phyloP scores from a whole-genome alignment of 1,140 invertebrate genomes.

The Lysiphlebus fabarum region DNA sequence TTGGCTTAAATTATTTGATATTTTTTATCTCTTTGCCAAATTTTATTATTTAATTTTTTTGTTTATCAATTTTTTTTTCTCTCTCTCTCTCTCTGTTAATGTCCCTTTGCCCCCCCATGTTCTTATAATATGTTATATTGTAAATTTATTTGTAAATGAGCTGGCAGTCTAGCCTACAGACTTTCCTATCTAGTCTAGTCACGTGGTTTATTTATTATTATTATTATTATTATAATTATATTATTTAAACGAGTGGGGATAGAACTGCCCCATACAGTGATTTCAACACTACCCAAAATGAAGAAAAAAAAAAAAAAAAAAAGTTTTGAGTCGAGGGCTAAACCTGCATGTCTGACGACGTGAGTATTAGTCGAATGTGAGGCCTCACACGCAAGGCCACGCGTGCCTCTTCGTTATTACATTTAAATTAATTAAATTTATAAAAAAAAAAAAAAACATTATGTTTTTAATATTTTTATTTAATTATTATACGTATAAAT shows the following conservation, averaged over 20 bases:
- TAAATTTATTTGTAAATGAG: too few relatives aligned
- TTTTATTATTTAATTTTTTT: too few relatives aligned
- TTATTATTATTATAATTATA: too few relatives aligned
- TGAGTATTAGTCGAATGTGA: slow-evolving; percentile 30
- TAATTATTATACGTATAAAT: too few relatives aligned
- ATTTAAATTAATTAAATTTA: neutral
- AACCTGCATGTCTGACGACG: slow-evolving; percentile 8
- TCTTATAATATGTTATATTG: neutral
- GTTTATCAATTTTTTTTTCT: too few relatives aligned
- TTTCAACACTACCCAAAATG: slow-evolving; percentile 9
- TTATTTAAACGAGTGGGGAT: slow-evolving; percentile 26
- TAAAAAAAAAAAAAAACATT: too few relatives aligned
- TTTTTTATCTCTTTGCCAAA: too few relatives aligned
- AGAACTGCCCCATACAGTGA: slow-evolving; percentile 24
- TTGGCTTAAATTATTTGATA: too few relatives aligned
- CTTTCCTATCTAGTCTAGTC: neutral
- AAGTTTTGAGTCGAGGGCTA: slow-evolving; percentile 3
- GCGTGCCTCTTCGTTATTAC: slow-evolving; percentile 3
- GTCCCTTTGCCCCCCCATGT: neutral
- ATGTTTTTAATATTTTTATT: slow-evolving; percentile 10
- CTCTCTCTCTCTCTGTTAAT: slow-evolving; percentile 2
- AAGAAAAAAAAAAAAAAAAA: slow-evolving; percentile 19
- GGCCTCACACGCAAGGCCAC: slow-evolving; percentile 26
- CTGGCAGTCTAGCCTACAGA: too few relatives aligned
- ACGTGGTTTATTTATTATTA: slow-evolving; percentile 4